phyloP scores from a whole-genome alignment of 1,140 invertebrate species.

The Chlorops oryzae region DNA sequence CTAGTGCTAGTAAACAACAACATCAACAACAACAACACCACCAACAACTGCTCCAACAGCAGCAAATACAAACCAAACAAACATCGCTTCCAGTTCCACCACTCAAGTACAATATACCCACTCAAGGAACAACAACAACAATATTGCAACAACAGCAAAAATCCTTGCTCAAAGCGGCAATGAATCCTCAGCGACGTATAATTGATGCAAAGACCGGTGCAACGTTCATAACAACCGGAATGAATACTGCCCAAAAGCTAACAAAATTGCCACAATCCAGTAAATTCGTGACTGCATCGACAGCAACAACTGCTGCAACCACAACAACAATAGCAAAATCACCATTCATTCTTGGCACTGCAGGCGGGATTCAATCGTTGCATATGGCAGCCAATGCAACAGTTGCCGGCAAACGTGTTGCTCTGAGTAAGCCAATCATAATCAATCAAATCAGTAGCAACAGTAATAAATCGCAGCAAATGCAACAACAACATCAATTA shows the following conservation, averaged over 20 bases:
- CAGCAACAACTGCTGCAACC: constrained; percentile 5
- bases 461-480: not conserved
- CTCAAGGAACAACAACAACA: constrained; percentile 6
- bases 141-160: constrained; percentile 25
- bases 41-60: constrained; percentile 11
- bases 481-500: constrained; percentile 1
- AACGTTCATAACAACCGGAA: not conserved
- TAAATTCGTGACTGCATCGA: not conserved
- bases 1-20: not conserved
- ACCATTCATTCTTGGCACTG: constrained; percentile 42
- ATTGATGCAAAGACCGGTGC: not conserved
- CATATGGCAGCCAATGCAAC: constrained; percentile 25
- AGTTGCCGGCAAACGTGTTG: constrained; percentile 21
- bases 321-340: constrained; percentile 14
- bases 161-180: constrained; percentile 31
- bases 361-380: constrained; percentile 39
- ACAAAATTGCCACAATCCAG: not conserved
- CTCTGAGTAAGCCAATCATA: constrained; percentile 24
- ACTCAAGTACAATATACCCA: constrained; percentile 36
- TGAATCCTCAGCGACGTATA: constrained; percentile 8
- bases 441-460: constrained; percentile 20
- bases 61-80: constrained; percentile 28
- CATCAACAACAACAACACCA: constrained; percentile 12
- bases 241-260: not conserved
- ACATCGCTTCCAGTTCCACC: constrained; percentile 42